Conservation (phyloP, 2,797 vertebrate species). For the Lagodon rhomboides region DNA sequence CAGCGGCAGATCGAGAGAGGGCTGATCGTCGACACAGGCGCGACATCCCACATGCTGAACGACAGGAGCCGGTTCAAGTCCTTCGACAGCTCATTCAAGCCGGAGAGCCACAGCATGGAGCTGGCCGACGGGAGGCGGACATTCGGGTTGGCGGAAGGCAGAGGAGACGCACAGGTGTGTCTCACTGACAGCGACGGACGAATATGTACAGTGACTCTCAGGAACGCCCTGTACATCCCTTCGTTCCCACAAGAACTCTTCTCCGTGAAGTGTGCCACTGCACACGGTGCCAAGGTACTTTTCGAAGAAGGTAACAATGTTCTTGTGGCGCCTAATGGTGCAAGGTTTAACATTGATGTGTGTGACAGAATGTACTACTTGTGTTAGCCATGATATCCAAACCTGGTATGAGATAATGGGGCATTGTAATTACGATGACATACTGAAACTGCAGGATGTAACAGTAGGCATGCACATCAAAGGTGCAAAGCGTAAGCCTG, state of each 20-base stretch:
- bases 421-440: slow-evolving; percentile 6
- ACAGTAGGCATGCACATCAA: neutral
- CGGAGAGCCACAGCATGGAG: neutral
- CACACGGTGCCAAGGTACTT: neutral
- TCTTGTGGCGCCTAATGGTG: neutral
- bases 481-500: neutral
- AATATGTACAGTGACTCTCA: neutral
- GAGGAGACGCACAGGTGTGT: neutral
- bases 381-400: neutral
- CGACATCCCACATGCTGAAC: neutral
- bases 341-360: neutral
- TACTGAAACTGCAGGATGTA: slow-evolving; percentile 8
- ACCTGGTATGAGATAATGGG: neutral
- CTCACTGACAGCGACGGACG: neutral
- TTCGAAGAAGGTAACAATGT: neutral
- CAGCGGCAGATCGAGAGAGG: too few species aligned
- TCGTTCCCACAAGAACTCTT: neutral
- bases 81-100: neutral
- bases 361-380: neutral
- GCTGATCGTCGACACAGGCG: neutral
- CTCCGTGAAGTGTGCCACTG: neutral
- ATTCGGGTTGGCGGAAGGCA: neutral
- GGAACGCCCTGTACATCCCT: neutral
- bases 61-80: neutral
- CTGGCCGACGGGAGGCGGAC: neutral